These are phyloP conservation scores for Danio tinwini DNA, from an alignment of 2,797 vertebrate species.

Conservation along the genomic window DNA sequence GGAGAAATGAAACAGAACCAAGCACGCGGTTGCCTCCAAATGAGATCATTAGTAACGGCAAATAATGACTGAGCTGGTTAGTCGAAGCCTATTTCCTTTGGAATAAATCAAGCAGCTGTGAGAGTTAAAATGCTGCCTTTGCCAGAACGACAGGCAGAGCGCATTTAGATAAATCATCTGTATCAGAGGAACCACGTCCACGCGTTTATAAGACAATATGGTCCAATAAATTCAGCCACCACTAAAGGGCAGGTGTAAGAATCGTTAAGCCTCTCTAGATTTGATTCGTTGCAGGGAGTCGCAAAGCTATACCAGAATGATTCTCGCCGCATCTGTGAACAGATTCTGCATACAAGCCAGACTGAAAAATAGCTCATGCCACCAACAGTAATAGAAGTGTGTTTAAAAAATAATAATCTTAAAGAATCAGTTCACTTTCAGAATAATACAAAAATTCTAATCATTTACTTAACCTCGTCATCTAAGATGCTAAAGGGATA, in stretches of 20 bases:
- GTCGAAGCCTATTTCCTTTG: constrained; percentile 64
- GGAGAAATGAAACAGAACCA: constrained; percentile 57
- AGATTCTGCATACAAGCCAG: background rate
- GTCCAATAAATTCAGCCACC: constrained; percentile 32
- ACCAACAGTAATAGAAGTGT: background rate
- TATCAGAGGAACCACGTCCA: constrained; percentile 40
- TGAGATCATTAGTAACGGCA: constrained; percentile 67
- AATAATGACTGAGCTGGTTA: constrained; percentile 66
- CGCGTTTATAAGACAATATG: constrained; percentile 45
- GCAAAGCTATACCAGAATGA: background rate
- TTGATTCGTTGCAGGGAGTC: constrained; percentile 3
- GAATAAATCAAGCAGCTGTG: constrained; percentile 62
- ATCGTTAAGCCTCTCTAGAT: constrained; percentile 6
- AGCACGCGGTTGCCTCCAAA: constrained; percentile 60
- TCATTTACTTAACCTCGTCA: too few species aligned
- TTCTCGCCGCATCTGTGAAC: background rate
- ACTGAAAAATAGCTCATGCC: background rate
- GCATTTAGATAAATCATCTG: constrained; percentile 50
- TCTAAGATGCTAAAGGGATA: too few species aligned
- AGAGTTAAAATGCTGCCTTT: constrained; percentile 52
- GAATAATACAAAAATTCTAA: too few species aligned
- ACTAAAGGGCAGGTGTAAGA: constrained; percentile 29
- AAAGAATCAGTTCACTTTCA: too few species aligned
- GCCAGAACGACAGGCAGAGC: constrained; percentile 40
- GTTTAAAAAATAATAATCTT: background rate